Conservation (phyloP, 2,888 invertebrate species). For the Diploptera punctata region DNA sequence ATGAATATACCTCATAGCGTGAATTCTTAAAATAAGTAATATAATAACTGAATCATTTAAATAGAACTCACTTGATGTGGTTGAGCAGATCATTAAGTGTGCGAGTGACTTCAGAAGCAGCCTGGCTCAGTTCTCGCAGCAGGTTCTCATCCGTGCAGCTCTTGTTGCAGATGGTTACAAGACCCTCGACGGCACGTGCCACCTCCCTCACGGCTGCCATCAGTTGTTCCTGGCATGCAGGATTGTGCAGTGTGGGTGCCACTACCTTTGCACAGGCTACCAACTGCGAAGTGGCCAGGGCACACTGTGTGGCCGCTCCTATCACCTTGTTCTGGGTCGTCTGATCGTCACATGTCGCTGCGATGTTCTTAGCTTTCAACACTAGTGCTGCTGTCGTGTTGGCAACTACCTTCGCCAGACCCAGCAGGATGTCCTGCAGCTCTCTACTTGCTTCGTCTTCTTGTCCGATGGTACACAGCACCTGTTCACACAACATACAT, state of each 20-base stretch:
- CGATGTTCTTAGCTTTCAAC: slow-evolving; percentile 94
- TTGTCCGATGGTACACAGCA: slow-evolving; percentile 86
- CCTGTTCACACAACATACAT: too few relatives aligned
- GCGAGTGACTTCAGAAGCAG: slow-evolving; percentile 87
- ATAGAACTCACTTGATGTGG: slow-evolving; percentile 74
- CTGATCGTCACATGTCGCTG: slow-evolving; percentile 86
- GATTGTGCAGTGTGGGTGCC: slow-evolving; percentile 81
- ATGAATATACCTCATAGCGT: too few relatives aligned
- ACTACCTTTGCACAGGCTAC: slow-evolving; percentile 97
- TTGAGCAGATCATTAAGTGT: slow-evolving; percentile 89
- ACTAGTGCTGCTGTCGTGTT: slow-evolving; percentile 97
- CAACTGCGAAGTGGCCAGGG: slow-evolving; percentile 95
- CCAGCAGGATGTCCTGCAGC: slow-evolving; percentile 88
- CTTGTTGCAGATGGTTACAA: slow-evolving; percentile 83
- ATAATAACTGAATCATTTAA: too few relatives aligned
- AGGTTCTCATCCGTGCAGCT: slow-evolving; percentile 71
- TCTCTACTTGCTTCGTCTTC: slow-evolving; percentile 86
- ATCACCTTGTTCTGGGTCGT: slow-evolving; percentile 88
- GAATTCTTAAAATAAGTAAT: too few relatives aligned
- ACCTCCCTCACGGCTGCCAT: slow-evolving; percentile 93
- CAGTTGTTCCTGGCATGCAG: slow-evolving; percentile 88
- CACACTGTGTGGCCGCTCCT: slow-evolving; percentile 95
- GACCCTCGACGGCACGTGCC: slow-evolving; percentile 86
- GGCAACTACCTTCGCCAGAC: slow-evolving; percentile 95
- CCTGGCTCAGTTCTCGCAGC: slow-evolving; percentile 77